Conservation (phyloP, 2,797 vertebrate genomes). For the Muraenolepis orangiensis region DNA sequence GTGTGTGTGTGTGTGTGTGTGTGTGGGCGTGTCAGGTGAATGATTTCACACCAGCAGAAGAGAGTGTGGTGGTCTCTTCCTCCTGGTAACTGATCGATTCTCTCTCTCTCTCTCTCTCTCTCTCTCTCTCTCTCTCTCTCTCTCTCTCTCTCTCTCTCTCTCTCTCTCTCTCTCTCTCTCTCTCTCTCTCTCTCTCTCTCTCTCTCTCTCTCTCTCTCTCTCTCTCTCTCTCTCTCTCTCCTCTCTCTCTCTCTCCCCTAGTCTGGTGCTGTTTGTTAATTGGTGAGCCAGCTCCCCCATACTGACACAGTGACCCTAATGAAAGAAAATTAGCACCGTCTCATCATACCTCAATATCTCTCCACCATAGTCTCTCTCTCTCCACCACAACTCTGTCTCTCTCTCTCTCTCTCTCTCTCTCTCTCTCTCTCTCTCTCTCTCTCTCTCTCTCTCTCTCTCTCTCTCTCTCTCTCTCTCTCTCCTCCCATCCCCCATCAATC, state of each 20-base stretch:
- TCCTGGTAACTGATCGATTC: slow-evolving; percentile 60
- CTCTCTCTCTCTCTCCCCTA: slow-evolving; percentile 25
- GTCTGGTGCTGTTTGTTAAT: slow-evolving; percentile 61
- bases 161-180: slow-evolving; percentile 11
- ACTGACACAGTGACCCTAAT: slow-evolving; percentile 78
- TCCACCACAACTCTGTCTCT: slow-evolving; percentile 22
- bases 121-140: too few species aligned
- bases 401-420: slow-evolving; percentile 31
- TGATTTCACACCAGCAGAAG: slow-evolving; percentile 51
- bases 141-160: slow-evolving; percentile 11
- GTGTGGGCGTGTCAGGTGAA: slow-evolving; percentile 41
- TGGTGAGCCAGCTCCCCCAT: slow-evolving; percentile 63
- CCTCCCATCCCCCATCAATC: too few species aligned
- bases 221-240: too few species aligned
- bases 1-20: too few species aligned
- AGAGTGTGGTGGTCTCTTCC: slow-evolving; percentile 47
- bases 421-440: background rate
- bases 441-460: slow-evolving; percentile 31
- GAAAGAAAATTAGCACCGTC: slow-evolving; percentile 65
- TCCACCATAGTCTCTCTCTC: slow-evolving; percentile 35
- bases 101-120: slow-evolving; percentile 23
- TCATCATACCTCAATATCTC: slow-evolving; percentile 65
- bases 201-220: too few species aligned
- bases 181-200: slow-evolving; percentile 32
- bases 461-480: slow-evolving; percentile 31